Conservation (phyloP, 2,797 vertebrate genomes). For the Avahi laniger region DNA sequence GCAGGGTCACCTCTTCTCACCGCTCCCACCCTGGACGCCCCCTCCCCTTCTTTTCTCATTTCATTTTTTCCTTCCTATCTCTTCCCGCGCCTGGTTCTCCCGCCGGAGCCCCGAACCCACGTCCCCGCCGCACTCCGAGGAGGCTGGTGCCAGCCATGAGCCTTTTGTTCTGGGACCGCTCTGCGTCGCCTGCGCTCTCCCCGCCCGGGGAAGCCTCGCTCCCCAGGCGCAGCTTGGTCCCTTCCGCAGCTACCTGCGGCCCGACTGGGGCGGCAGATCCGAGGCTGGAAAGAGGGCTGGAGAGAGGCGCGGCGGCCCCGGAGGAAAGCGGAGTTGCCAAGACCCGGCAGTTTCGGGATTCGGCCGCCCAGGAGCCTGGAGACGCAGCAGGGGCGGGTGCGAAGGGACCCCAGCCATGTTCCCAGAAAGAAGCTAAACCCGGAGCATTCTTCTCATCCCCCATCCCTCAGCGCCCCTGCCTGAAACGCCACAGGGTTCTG, state of each 20-base stretch:
- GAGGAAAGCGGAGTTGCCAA: constrained; percentile 51
- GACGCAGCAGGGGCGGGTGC: background rate
- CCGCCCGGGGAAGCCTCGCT: constrained; percentile 31
- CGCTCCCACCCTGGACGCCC: background rate
- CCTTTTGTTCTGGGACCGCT: constrained; percentile 76
- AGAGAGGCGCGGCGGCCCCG: background rate
- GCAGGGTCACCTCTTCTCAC: constrained; percentile 58
- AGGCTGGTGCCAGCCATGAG: constrained; percentile 66
- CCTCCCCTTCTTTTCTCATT: constrained; percentile 43
- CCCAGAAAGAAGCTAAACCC: background rate
- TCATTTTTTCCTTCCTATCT: constrained; percentile 4
- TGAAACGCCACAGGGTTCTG: background rate
- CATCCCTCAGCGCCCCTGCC: background rate
- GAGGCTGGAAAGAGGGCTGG: background rate
- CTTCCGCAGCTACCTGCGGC: constrained; percentile 61
- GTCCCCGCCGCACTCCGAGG: constrained; percentile 13
- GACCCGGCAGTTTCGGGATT: background rate
- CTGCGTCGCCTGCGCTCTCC: background rate
- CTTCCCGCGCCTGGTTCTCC: constrained; percentile 6
- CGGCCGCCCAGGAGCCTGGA: background rate
- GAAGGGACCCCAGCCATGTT: background rate
- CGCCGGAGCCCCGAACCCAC: constrained; percentile 43
- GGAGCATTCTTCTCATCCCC: background rate
- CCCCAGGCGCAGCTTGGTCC: constrained; percentile 48
- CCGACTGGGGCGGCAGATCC: background rate